These are phyloP conservation scores for Drosophila bunnanda DNA, from an alignment of 2,888 invertebrate species.

Conservation along the genomic window DNA sequence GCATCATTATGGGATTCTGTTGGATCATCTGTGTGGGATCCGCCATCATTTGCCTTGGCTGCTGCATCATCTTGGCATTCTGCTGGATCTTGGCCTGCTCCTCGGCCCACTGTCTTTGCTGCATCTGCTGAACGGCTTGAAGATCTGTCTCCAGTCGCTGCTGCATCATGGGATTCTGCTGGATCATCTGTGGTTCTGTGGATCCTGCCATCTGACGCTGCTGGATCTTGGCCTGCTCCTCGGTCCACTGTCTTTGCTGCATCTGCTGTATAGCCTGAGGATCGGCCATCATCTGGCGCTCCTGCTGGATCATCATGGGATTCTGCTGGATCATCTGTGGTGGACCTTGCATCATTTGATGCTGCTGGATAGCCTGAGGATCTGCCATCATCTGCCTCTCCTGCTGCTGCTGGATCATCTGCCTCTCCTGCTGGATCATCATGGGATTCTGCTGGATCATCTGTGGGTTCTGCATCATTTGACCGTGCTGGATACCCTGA, in stretches of 20 bases:
- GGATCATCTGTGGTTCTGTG: conserved; percentile 8
- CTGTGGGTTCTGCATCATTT: not conserved
- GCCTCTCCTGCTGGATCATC: conserved; percentile 17
- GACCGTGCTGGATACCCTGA: not conserved
- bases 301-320: conserved; percentile 10
- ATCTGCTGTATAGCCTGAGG: conserved; percentile 9
- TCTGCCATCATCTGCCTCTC: not conserved
- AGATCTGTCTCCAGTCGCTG: conserved; percentile 9
- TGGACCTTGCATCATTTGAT: not conserved
- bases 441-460: conserved; percentile 16
- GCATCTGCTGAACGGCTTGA: conserved; percentile 19
- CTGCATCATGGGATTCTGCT: conserved; percentile 28
- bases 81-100: conserved; percentile 20
- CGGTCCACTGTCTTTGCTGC: conserved; percentile 16
- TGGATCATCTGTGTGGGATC: conserved; percentile 23
- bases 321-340: conserved; percentile 4
- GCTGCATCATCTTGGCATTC: conserved; percentile 13
- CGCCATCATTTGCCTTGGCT: conserved; percentile 19
- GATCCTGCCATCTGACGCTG: not conserved
- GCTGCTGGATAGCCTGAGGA: conserved; percentile 4
- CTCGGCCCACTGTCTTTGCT: conserved; percentile 32
- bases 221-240: conserved; percentile 17
- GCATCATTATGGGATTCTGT: conserved; percentile 4
- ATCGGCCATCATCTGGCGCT: conserved; percentile 3
- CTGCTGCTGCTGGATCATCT: conserved; percentile 20